These are phyloP conservation scores for Copidosoma floridanum DNA, from an alignment of 1,140 invertebrate species.

Conservation along the genomic window DNA sequence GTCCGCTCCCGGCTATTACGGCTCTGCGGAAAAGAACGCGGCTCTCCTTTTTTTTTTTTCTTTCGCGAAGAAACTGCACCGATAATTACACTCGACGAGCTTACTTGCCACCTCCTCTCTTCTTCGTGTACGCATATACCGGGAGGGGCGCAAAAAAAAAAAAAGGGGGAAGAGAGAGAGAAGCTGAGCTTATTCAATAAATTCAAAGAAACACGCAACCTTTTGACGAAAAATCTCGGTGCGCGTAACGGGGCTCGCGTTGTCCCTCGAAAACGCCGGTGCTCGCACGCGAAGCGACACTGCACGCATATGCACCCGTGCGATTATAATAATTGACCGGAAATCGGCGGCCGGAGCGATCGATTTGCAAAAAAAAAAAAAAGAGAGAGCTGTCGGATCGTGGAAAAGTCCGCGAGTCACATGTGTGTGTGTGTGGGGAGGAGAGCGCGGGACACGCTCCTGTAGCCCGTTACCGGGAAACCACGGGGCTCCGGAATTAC, in stretches of 20 bases:
- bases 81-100: conserved; percentile 13
- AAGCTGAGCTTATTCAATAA: conserved; percentile 9
- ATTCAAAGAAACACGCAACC: conserved; percentile 12
- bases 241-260: neutral
- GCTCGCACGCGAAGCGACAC: neutral
- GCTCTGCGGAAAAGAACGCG: neutral
- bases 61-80: neutral
- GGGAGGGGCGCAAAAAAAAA: neutral
- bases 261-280: neutral
- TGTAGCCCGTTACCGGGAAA: too few species aligned
- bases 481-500: too few species aligned
- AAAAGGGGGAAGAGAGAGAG: neutral
- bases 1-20: neutral
- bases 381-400: too few species aligned
- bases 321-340: too few species aligned
- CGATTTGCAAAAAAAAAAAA: too few species aligned
- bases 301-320: too few species aligned
- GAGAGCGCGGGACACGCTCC: too few species aligned
- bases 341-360: too few species aligned
- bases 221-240: conserved; percentile 1
- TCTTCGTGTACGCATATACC: too few species aligned
- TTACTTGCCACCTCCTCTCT: neutral
- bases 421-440: too few species aligned
- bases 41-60: neutral
- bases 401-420: too few species aligned